Evolutionary conservation across 2,113 vertebrate species (phyloP).

Genomic region (Cranoglanis bouderius): DNA sequence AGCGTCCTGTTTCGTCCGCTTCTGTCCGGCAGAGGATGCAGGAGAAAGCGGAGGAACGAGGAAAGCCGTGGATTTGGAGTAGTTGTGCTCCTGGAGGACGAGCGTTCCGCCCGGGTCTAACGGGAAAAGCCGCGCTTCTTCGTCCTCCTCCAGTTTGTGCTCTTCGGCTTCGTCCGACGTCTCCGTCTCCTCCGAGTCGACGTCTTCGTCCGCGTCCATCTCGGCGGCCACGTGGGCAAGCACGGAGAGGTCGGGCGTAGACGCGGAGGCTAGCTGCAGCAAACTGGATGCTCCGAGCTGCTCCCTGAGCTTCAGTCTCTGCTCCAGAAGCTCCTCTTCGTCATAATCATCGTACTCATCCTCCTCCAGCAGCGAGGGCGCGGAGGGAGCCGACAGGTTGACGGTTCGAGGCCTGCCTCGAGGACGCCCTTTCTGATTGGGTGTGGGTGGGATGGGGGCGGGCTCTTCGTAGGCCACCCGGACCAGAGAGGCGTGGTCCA

Average conservation of each 20-base stretch:
- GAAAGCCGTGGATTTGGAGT: conserved; percentile 74
- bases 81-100: conserved; percentile 86
- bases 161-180: conserved; percentile 82
- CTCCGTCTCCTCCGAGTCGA: conserved; percentile 81
- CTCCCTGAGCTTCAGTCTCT: conserved; percentile 70
- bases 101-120: conserved; percentile 66
- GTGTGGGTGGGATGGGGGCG: conserved; percentile 46
- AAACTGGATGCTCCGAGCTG: conserved; percentile 75
- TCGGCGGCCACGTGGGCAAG: conserved; percentile 82
- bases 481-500: conserved; percentile 88
- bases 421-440: conserved; percentile 65
- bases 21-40: conserved; percentile 35
- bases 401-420: conserved; percentile 66
- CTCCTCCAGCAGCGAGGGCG: conserved; percentile 64
- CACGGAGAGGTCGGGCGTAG: conserved; percentile 77
- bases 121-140: conserved; percentile 47
- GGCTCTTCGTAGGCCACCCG: conserved; percentile 75
- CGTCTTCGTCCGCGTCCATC: conserved; percentile 69
- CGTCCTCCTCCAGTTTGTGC: conserved; percentile 69
- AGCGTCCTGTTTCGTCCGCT: conserved; percentile 67
- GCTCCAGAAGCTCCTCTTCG: conserved; percentile 61
- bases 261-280: conserved; percentile 73
- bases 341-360: conserved; percentile 70
- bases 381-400: conserved; percentile 57
- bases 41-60: conserved; percentile 30